Base-by-base conservation (phyloP, 2,797 vertebrate genomes). In the Ctenopoma multispine region DNA sequence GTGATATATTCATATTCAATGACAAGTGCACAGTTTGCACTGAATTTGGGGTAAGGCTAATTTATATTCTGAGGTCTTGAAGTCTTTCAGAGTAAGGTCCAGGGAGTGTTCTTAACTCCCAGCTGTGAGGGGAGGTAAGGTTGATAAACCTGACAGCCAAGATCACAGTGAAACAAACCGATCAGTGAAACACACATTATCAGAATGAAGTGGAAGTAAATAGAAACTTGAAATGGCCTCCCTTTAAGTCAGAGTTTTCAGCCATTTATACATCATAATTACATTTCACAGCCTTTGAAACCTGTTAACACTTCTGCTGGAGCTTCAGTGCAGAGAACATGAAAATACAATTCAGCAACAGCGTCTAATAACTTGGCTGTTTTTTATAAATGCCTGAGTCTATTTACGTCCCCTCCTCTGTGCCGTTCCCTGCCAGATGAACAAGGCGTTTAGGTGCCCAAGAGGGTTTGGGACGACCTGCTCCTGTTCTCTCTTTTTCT, bases 371-470 rank as follows among this genome's bases (percentile, higher is more conserved):
- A 63, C 72, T 69, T 41, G 57, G 63, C 69, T 21, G 66, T 4
- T 17, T 76, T 61, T 76, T 50, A 54, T 54, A 71, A 53, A 68
- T 13, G 27, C 53, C 20, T 2, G 40, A 18, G 63, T 75, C 80
- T 85, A 85, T 83, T 85, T 83, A 62, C 68, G 61, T 81, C 75
- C 63, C 72, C 77, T 66, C 78, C 80, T 72, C 78, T 34, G 29
- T 77, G 66, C 55, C 29, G 17, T 62, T 55, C 48, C 68, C 76
- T 14, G 61, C 66, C 60, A 53, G 34, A 72, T 68, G 57, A 76
- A 61, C 73, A 80, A 76, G 84, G 80, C 66, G 76, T 84, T 83
- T 53, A 85, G 82, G 78, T 75, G 60, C 80, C 72, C 41, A 36
- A 64, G 68, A 79, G 73, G 58, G n/a, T 60, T 72, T 18, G 20